Evolutionary conservation across 1,140 invertebrate genomes (phyloP).

Genomic region (Adelges cooleyi): DNA sequence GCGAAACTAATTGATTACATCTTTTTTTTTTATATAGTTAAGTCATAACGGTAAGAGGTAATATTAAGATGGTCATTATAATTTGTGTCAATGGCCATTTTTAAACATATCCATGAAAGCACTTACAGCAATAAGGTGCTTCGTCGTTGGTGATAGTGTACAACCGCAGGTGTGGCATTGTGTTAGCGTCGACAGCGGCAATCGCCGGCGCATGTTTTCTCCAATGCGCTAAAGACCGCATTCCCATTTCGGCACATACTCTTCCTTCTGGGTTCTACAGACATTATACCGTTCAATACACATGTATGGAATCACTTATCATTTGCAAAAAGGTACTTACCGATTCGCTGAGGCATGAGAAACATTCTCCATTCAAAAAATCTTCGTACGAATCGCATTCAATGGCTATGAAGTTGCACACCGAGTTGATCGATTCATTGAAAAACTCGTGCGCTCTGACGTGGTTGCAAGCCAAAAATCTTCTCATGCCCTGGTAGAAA

Average conservation of each 20-base stretch:
- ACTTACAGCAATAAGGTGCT: constrained; percentile 67
- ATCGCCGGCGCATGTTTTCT: constrained; percentile 20
- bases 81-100: no score
- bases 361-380: constrained; percentile 61
- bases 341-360: constrained; percentile 46
- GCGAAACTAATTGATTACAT: no score
- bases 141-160: constrained; percentile 56
- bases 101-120: neutral
- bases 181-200: constrained; percentile 8
- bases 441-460: constrained; percentile 73
- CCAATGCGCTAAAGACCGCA: constrained; percentile 32
- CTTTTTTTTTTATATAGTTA: no score
- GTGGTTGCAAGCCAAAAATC: constrained; percentile 74
- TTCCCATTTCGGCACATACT: constrained; percentile 34
- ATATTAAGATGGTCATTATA: no score
- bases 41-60: no score
- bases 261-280: constrained; percentile 34
- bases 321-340: constrained; percentile 19
- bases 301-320: neutral
- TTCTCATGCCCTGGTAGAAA: constrained; percentile 51
- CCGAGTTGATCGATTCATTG: constrained; percentile 66
- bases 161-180: constrained; percentile 41
- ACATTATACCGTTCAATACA: neutral
- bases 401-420: constrained; percentile 61
- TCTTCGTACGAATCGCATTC: constrained; percentile 66